Conservation (phyloP, 2,113 vertebrate species). For the Mystacornis crossleyi region DNA sequence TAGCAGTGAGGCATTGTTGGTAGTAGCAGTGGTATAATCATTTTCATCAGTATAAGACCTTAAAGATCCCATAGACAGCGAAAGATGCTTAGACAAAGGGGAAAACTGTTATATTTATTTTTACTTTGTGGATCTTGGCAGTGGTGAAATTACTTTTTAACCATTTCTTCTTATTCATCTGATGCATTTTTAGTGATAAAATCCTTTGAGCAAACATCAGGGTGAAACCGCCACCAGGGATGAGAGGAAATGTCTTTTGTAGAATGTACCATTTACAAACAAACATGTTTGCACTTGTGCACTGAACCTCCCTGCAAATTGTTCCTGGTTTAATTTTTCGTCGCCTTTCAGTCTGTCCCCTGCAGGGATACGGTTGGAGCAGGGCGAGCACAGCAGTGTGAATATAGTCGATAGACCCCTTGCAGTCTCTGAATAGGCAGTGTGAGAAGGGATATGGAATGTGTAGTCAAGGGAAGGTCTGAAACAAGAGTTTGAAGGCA, state of each 20-base stretch:
- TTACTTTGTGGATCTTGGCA: constrained; percentile 12
- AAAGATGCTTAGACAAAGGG: neutral
- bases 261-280: neutral
- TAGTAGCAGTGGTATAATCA: neutral
- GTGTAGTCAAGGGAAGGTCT: neutral
- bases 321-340: neutral
- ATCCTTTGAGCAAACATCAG: constrained; percentile 42
- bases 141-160: constrained; percentile 66
- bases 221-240: constrained; percentile 11
- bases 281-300: neutral
- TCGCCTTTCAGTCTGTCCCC: neutral
- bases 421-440: neutral
- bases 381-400: neutral
- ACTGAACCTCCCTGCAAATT: neutral
- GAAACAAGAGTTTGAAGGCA: neutral
- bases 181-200: constrained; percentile 63
- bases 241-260: constrained; percentile 27
- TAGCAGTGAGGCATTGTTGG: constrained; percentile 4
- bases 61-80: constrained; percentile 9
- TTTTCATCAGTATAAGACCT: constrained; percentile 23
- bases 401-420: neutral
- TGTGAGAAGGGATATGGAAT: neutral
- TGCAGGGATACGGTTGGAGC: neutral
- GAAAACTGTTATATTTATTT: neutral
- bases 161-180: constrained; percentile 56